Base-by-base conservation (phyloP, 2,888 invertebrate species). In the Ypsolopha scabrella region DNA sequence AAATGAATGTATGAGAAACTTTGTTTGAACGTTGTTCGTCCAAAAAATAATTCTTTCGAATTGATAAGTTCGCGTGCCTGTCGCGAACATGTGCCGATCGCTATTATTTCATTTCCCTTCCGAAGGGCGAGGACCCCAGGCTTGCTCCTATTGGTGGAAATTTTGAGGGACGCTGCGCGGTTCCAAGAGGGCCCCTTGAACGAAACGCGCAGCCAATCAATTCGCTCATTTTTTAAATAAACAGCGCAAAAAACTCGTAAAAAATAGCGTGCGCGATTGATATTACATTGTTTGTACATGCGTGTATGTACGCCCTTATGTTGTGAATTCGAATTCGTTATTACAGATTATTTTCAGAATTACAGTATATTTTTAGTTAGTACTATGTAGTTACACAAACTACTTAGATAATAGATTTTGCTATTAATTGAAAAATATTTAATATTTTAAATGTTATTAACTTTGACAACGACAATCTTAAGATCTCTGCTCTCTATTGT, bases 201-300 rank as follows among this genome's bases (percentile, higher is more conserved):
- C 52, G 58, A 57, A 60, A 61, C 70, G 79, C 82, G 81, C 81
- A 86, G 75, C 86, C 86, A 86, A 86, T 86, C 82, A 83, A 85
- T 86, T 80, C 75, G 62, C 79, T 69, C 62, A 76, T 83, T 83
- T 83, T 85, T 86, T 83, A 82, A 82, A 83, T 83, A 83, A 80
- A 79, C 74, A 70, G 75, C 67, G 60, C 61, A 73, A 76, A 76
- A 81, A 73, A 75, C 69, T 64, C 50, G 48, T 81, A 83, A 85
- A 86, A 85, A 80, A 75, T 64, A 52, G 33, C 24, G 24, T 24
- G 4, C 57, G 60, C 56, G 52, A 58, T 61, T 70, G 34, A 49
- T 53, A 10, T 46, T n/a, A 35, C 39, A 14, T 41, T 11, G 13
- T 11, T n/a, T 51, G 35, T 37, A 24, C 24, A 24, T 24, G 24